Conservation (phyloP, 2,888 invertebrate species). For the Lobophora halterata region DNA sequence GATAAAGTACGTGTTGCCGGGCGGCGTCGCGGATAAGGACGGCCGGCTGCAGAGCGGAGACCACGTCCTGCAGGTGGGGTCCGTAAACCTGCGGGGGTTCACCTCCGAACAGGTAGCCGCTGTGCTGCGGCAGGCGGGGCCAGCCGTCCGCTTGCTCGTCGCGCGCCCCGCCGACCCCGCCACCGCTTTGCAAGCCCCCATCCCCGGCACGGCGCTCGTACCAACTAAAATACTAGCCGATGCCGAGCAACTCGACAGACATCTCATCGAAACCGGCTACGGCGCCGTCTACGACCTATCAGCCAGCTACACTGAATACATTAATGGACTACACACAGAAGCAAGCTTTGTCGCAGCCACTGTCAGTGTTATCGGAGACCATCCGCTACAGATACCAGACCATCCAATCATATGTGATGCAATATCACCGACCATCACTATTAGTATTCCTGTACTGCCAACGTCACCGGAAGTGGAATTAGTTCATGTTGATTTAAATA, state of each 20-base stretch:
- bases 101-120: slow-evolving; percentile 94
- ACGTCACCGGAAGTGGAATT: slow-evolving; percentile 94
- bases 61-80: slow-evolving; percentile 97
- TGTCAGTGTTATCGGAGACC: slow-evolving; percentile 70
- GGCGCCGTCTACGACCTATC: slow-evolving; percentile 79
- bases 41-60: slow-evolving; percentile 97
- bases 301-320: slow-evolving; percentile 64
- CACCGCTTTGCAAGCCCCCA: slow-evolving; percentile 86
- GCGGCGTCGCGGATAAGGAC: slow-evolving; percentile 98
- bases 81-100: slow-evolving; percentile 97
- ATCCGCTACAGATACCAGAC: slow-evolving; percentile 65
- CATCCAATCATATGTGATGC: slow-evolving; percentile 59
- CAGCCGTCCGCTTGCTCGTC: slow-evolving; percentile 93
- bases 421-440: slow-evolving; percentile 70
- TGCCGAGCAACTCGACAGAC: slow-evolving; percentile 93
- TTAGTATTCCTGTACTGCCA: slow-evolving; percentile 77
- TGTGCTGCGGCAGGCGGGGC: slow-evolving; percentile 87
- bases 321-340: slow-evolving; percentile 61
- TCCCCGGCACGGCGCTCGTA: slow-evolving; percentile 93
- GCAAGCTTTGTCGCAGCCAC: slow-evolving; percentile 62
- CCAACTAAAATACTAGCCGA: slow-evolving; percentile 95
- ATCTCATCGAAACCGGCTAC: slow-evolving; percentile 89
- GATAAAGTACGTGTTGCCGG: slow-evolving; percentile 97
- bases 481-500: slow-evolving; percentile 93
- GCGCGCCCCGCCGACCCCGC: slow-evolving; percentile 96